Base-by-base conservation (phyloP, 2,113 vertebrate species). In the Eolophus roseicapilla region DNA sequence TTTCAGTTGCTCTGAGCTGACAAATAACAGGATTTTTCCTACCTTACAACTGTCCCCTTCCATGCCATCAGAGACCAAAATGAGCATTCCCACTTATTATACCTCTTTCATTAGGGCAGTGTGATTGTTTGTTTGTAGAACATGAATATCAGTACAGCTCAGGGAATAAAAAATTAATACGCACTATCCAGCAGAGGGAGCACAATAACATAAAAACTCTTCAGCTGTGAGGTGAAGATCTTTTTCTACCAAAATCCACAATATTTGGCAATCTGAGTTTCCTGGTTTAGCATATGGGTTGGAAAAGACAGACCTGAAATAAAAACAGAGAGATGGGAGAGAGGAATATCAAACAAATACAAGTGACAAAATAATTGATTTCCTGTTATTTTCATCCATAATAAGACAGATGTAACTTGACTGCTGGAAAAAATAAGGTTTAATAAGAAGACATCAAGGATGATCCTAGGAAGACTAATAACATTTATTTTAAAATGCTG, bases 171-270 rank as follows among this genome's bases (percentile, higher is more conserved):
- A 88, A 52, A 65, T 79, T 78, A 79, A 77, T 84, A 87, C 86
- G 70, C 35, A 53, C 59, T 91, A 80, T 87, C 96, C 95, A 96
- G 93, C 96, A 97, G 96, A 96, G 95, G 96, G 96, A 97, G 93
- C 93, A 93, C 57, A 71, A 62, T 24, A 89, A 97, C 57, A 0
- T 52, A 92, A 87, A 96, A 96, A 82, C 12, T n/a, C 47, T 57
- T 76, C 67, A 68, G 80, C 47, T 71, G 31, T 20, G 49, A 62
- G n/a, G n/a, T 24, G 52, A 88, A 82, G 73, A 94, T 90, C 74
- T 83, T 90, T 71, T 47, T 53, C 53, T 68, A 47, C 17, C 76
- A 73, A 96, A 95, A 92, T 10, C 28, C 77, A 47, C 52, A 57
- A 4, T 37, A 79, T 57, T 17, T 46, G 37, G 52, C 49, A 59